phyloP scores from a whole-genome alignment of 1,140 invertebrate species.

The Drosophila nikananu region DNA sequence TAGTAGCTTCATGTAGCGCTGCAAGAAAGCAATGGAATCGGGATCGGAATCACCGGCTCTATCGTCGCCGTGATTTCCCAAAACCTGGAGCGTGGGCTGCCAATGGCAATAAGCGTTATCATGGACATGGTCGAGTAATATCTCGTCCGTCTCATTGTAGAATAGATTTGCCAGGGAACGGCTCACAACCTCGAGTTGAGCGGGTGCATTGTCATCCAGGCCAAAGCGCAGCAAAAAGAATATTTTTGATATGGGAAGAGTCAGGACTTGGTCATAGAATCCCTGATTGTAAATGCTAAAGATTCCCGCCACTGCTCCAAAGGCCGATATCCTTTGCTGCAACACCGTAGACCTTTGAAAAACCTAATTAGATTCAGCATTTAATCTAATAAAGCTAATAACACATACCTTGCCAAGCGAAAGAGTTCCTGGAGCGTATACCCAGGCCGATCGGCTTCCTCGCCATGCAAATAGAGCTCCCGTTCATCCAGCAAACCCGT shows the following conservation, averaged over 20 bases:
- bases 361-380: neutral
- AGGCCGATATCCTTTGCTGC: constrained; percentile 92
- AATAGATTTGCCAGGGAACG: constrained; percentile 90
- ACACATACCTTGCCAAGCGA: constrained; percentile 86
- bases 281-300: constrained; percentile 90
- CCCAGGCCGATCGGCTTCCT: constrained; percentile 95
- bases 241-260: constrained; percentile 89
- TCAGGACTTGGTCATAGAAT: constrained; percentile 89
- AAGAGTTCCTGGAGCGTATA: constrained; percentile 95
- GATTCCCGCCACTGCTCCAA: constrained; percentile 92
- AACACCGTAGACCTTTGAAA: constrained; percentile 87
- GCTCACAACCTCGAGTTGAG: constrained; percentile 90
- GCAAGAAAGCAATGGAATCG: constrained; percentile 65
- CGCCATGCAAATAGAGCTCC: constrained; percentile 95
- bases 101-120: constrained; percentile 89
- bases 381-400: rapidly evolving
- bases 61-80: constrained; percentile 28
- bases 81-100: constrained; percentile 88
- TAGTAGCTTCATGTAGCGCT: constrained; percentile 72
- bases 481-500: constrained; percentile 88
- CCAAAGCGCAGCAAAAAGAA: constrained; percentile 93
- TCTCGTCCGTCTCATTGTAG: constrained; percentile 92
- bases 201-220: constrained; percentile 92
- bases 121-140: constrained; percentile 89
- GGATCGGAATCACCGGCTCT: constrained; percentile 48